A percentile compares a stretch with the other conserved stretches of the same genome.
phyloP scores from a whole-genome alignment of 2,888 invertebrate genomes.

The Oscheius onirici region DNA sequence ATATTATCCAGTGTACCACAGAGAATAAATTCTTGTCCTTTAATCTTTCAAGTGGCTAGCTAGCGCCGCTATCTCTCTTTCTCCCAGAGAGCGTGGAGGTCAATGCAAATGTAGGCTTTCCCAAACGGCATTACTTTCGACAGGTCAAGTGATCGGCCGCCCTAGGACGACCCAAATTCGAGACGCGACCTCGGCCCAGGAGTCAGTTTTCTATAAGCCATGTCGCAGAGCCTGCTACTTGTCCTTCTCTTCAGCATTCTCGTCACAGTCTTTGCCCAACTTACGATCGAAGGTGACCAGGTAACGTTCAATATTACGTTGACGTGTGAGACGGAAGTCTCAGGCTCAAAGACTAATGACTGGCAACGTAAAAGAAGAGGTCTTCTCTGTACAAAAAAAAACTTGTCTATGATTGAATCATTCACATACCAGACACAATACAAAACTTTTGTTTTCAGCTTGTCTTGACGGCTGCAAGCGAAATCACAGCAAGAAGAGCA shows the following conservation, averaged over 20 bases:
- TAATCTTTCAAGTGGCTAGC: not conserved
- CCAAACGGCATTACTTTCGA: constrained; percentile 20
- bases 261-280: not conserved
- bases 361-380: not conserved
- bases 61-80: not conserved
- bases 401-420: constrained; percentile 3
- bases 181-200: constrained; percentile 5
- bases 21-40: not conserved
- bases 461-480: constrained; percentile 27
- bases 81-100: no score
- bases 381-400: constrained; percentile 5
- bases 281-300: constrained; percentile 20
- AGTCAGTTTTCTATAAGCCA: not conserved
- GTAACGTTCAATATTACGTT: not conserved
- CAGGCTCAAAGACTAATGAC: constrained; percentile 1
- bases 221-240: constrained; percentile 7
- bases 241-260: constrained; percentile 11
- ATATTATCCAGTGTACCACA: not conserved
- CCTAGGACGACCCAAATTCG: constrained; percentile 11
- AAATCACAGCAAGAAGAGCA: constrained; percentile 28
- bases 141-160: constrained; percentile 29
- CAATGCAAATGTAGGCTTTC: constrained; percentile 20
- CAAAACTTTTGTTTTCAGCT: constrained; percentile 29
- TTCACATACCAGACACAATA: not conserved
- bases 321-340: constrained; percentile 6